Conservation (phyloP, 2,797 vertebrate species). For the Rallus crepitans region DNA sequence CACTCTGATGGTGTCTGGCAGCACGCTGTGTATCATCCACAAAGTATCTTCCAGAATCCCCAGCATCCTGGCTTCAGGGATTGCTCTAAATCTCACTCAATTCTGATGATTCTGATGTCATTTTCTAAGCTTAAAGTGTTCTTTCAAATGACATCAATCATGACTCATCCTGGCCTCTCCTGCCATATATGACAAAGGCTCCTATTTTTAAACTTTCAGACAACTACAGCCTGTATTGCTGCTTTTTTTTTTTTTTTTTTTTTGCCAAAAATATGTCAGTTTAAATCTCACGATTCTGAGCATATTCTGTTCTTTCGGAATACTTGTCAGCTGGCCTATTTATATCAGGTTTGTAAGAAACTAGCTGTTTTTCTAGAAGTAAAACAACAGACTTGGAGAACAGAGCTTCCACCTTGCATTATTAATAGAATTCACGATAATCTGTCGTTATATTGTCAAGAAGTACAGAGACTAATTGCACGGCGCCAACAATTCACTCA, state of each 20-base stretch:
- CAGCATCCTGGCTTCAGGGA: constrained; percentile 29
- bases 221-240: constrained; percentile 13
- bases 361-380: constrained; percentile 40
- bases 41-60: constrained; percentile 48
- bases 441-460: constrained; percentile 36
- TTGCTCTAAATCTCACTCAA: constrained; percentile 6
- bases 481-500: constrained; percentile 58
- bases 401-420: constrained; percentile 61
- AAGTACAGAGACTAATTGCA: constrained; percentile 26
- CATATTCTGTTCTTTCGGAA: constrained; percentile 47
- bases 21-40: constrained; percentile 29
- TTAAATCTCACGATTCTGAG: constrained; percentile 3
- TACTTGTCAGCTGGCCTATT: constrained; percentile 57
- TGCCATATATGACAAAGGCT: constrained; percentile 56
- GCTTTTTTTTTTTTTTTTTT: background rate
- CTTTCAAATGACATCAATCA: constrained; percentile 71
- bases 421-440: constrained; percentile 40
- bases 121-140: constrained; percentile 63
- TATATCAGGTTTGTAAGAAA: constrained; percentile 53
- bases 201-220: constrained; percentile 71
- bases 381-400: constrained; percentile 31
- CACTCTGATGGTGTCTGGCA: constrained; percentile 51
- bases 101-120: constrained; percentile 68
- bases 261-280: constrained; percentile 41
- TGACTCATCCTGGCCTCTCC: constrained; percentile 45